Percentiles rank a stretch among this genome's conserved stretches.
Conservation (phyloP, 2,113 vertebrate genomes). For the Limanda limanda region DNA sequence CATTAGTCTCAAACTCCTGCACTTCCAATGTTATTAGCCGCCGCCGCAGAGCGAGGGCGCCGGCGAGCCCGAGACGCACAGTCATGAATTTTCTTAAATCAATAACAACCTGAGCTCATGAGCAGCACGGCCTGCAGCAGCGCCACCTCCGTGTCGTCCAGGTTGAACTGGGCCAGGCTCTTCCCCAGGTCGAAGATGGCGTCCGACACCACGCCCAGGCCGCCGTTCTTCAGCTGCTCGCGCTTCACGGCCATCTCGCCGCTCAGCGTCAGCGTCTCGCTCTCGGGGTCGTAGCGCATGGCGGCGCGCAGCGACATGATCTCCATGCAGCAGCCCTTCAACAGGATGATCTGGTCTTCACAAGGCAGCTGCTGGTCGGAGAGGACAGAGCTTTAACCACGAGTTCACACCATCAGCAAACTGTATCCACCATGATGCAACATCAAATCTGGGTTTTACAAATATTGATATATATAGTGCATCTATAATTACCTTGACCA, state of each 20-base stretch:
- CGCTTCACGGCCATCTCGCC: slow-evolving; percentile 94
- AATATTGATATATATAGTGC: too few relatives aligned
- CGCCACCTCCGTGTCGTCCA: slow-evolving; percentile 95
- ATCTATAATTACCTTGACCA: too few relatives aligned
- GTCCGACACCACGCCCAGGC: slow-evolving; percentile 93
- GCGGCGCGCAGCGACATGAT: slow-evolving; percentile 95
- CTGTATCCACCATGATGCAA: too few relatives aligned
- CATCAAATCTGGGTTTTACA: too few relatives aligned
- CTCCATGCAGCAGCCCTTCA: slow-evolving; percentile 98
- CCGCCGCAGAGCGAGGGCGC: background rate
- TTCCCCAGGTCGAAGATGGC: slow-evolving; percentile 96
- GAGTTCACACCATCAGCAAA: too few relatives aligned
- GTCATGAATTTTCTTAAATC: background rate
- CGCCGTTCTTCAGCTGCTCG: slow-evolving; percentile 94
- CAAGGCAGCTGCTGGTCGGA: slow-evolving; percentile 87
- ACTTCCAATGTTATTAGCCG: background rate
- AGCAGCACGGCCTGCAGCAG: slow-evolving; percentile 94
- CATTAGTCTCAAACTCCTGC: background rate
- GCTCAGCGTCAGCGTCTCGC: slow-evolving; percentile 93
- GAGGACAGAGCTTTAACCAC: too few relatives aligned
- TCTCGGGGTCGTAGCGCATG: slow-evolving; percentile 94
- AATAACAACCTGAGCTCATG: slow-evolving; percentile 90
- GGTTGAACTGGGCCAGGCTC: slow-evolving; percentile 94
- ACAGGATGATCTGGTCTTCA: slow-evolving; percentile 96
- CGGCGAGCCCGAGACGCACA: background rate